These are phyloP conservation scores for Enteromius treurensis DNA, from an alignment of 2,797 vertebrate genomes.

Conservation along the genomic window DNA sequence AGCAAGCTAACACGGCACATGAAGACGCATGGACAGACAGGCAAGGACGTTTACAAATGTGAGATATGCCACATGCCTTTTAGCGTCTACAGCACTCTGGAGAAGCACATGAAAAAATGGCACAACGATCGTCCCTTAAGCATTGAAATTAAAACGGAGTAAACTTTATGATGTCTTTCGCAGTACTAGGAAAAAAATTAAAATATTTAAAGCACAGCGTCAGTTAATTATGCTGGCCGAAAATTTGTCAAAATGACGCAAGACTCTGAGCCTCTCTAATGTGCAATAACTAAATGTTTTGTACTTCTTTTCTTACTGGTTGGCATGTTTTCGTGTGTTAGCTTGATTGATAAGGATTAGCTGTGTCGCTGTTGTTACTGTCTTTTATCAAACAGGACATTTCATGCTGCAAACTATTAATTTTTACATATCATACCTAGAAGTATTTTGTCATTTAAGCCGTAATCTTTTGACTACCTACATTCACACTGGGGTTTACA, in stretches of 20 bases:
- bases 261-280: slow-evolving; percentile 99
- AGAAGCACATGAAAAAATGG: slow-evolving; percentile 99
- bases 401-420: slow-evolving; percentile 91
- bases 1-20: slow-evolving; percentile 99
- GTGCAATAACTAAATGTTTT: slow-evolving; percentile 99
- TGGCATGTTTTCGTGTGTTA: slow-evolving; percentile 97
- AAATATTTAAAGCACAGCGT: slow-evolving; percentile 80
- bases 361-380: slow-evolving; percentile 89
- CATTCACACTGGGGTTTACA: slow-evolving; percentile 74
- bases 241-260: slow-evolving; percentile 94
- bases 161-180: slow-evolving; percentile 68
- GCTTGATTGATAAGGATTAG: slow-evolving; percentile 93
- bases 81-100: slow-evolving; percentile 99
- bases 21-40: slow-evolving; percentile 99
- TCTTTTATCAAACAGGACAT: slow-evolving; percentile 76
- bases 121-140: slow-evolving; percentile 97
- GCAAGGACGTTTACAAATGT: slow-evolving; percentile 99
- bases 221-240: slow-evolving; percentile 80
- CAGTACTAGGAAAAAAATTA: not conserved
- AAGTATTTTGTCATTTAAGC: slow-evolving; percentile 79
- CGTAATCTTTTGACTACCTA: slow-evolving; percentile 43
- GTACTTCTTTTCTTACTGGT: slow-evolving; percentile 92
- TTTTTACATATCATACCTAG: slow-evolving; percentile 98
- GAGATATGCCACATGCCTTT: slow-evolving; percentile 99
- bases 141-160: slow-evolving; percentile 99